Evolutionary conservation across 1,140 invertebrate species (phyloP), one percentile per base, ranked within the genome.

Genomic region (Orchesella cincta): DNA sequence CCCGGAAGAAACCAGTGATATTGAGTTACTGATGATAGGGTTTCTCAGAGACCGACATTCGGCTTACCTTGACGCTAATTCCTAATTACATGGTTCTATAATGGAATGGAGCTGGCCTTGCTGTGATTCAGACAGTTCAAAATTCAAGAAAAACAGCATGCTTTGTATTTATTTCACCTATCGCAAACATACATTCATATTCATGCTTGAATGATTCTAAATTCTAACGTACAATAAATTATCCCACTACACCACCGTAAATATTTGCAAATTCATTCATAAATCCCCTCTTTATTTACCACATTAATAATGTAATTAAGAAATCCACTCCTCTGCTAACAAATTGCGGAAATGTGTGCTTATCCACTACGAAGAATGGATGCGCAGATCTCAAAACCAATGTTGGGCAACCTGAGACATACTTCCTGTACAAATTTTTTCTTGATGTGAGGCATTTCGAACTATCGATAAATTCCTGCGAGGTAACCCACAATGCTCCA

Each of bases 1-100:
- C 16, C 88, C 89, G 80, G 89, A 91, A 36, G 88, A 88, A 31
- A 89, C 90, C 81, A 89, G 91, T 81, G 89, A 89, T 87, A 97
- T 97, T 78, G 95, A 97, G 86, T 87, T 90, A 82, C 87, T 89
- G 62, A 94, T 98, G 83, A 91, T 97, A 62, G 83, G 86, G n/a
- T 90, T 92, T 84, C 85, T 96, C 23, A 86, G 90, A 26, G 79
- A 84, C 23, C 88, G 86, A 83, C 91, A 93, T 29, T 39, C 72
- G 5, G 39, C 5, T 14, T 57, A 54, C 73, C 28, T 57, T 46
- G 29, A n/a, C n/a, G n/a, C n/a, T n/a, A n/a, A n/a, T n/a, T n/a
- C n/a, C n/a, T n/a, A n/a, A n/a, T n/a, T n/a, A n/a, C n/a, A n/a
- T n/a, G n/a, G n/a, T n/a, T n/a, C n/a, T n/a, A n/a, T n/a, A n/a